A percentile compares a stretch with the other conserved stretches of the same genome.
Evolutionary conservation across 1,140 invertebrate genomes (phyloP).

Genomic region (Neomicropteryx cornuta): DNA sequence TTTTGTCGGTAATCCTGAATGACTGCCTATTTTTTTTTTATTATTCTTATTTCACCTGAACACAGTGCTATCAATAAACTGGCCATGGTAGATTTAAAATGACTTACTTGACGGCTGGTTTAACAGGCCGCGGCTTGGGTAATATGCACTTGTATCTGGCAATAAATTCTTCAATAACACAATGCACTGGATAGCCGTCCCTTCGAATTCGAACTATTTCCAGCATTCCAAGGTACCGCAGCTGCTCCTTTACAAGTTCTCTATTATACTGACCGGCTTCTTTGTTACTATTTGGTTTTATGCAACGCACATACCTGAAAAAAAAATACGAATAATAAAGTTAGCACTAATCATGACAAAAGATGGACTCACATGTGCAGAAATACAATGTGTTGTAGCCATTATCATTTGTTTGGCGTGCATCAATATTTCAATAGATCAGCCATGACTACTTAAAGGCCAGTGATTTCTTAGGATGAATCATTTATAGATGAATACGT

Average conservation of each 20-base stretch:
- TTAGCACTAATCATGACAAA: conserved; percentile 3
- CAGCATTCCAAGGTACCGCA: conserved; percentile 90
- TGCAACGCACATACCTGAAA: conserved; percentile 81
- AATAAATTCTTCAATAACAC: conserved; percentile 69
- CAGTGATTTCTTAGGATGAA: too few species aligned
- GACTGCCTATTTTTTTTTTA: too few species aligned
- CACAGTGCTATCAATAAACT: conserved; percentile 31
- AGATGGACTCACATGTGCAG: too few species aligned
- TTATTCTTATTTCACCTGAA: conserved; percentile 19
- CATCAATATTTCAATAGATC: too few species aligned
- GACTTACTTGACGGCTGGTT: conserved; percentile 42
- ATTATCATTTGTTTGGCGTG: too few species aligned
- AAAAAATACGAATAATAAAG: conserved; percentile 8
- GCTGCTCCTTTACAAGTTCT: conserved; percentile 76
- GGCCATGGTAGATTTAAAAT: too few species aligned
- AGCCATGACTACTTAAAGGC: too few species aligned
- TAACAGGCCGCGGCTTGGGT: conserved; percentile 28
- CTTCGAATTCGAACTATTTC: conserved; percentile 90
- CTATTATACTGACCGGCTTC: conserved; percentile 74
- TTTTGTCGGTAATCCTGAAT: too few species aligned
- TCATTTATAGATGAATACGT: too few species aligned
- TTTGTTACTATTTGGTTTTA: conserved; percentile 89
- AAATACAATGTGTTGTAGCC: too few species aligned
- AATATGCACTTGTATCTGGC: conserved; percentile 63
- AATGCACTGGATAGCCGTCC: conserved; percentile 88